These are phyloP conservation scores for Drosophila yakuba DNA, from an alignment of 1,140 invertebrate species.

Conservation along the genomic window DNA sequence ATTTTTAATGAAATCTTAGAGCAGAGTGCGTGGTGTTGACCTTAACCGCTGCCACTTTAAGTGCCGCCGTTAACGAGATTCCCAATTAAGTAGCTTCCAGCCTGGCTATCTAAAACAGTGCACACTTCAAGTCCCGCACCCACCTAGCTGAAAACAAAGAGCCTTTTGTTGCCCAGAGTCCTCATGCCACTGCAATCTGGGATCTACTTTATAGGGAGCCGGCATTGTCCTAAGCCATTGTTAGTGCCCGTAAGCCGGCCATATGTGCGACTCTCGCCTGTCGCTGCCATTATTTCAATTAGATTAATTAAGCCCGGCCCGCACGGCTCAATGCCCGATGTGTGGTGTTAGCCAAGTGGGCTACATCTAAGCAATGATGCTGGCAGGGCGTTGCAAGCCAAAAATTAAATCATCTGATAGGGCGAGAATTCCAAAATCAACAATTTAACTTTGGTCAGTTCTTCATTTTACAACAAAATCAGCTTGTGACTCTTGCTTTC, in stretches of 20 bases:
- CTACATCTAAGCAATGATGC: conserved; percentile 1
- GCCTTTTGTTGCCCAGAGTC: conserved; percentile 29
- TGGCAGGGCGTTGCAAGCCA: conserved; percentile 6
- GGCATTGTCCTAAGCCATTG: conserved; percentile 47
- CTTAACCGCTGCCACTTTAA: conserved; percentile 11
- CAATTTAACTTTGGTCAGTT: no score
- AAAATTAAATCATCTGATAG: background rate
- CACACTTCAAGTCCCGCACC: conserved; percentile 9
- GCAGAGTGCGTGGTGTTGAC: conserved; percentile 4
- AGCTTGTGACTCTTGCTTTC: no score
- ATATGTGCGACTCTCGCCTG: conserved; percentile 36
- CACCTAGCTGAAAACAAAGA: conserved; percentile 21
- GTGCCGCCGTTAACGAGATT: conserved; percentile 20
- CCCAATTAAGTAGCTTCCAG: conserved; percentile 30
- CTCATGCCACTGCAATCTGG: conserved; percentile 17
- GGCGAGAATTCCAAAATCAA: no score
- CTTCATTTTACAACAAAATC: no score
- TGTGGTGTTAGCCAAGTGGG: background rate
- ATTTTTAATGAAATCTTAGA: conserved; percentile 3
- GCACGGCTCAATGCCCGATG: conserved; percentile 5
- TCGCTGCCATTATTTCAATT: conserved; percentile 50
- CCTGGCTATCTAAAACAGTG: conserved; percentile 16
- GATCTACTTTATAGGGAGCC: conserved; percentile 19
- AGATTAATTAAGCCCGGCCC: conserved; percentile 48
- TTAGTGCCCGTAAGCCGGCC: conserved; percentile 21